A percentile compares a stretch with the other conserved stretches of the same genome.
These are phyloP conservation scores for Dusona sp. DNA, from an alignment of 2,888 invertebrate genomes.

Conservation along the genomic window DNA sequence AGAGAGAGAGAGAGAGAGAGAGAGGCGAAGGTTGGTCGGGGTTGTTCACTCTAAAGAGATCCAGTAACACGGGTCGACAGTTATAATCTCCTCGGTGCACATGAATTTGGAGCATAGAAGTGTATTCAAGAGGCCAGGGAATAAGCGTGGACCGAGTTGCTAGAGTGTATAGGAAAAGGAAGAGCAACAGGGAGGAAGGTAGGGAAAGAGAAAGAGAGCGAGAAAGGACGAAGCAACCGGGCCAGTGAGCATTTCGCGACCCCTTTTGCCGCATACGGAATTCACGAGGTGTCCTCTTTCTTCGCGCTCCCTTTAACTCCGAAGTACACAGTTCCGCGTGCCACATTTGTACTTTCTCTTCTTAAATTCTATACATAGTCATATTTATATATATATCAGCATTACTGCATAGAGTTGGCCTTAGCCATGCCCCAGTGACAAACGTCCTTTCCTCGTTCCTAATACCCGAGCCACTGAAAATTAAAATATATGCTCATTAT, in stretches of 20 bases:
- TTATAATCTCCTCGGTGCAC: conserved; percentile 74
- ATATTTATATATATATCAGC: background rate
- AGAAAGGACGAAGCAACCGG: conserved; percentile 21
- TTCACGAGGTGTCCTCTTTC: conserved; percentile 64
- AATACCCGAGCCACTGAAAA: conserved; percentile 53
- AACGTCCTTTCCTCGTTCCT: conserved; percentile 55
- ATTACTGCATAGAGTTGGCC: conserved; percentile 5
- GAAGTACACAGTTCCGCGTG: background rate
- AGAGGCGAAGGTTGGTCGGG: conserved; percentile 45
- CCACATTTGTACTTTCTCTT: conserved; percentile 37
- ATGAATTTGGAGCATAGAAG: conserved; percentile 58
- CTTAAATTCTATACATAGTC: background rate
- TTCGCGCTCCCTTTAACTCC: conserved; percentile 46
- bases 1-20: conserved; percentile 32
- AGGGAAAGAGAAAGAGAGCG: background rate
- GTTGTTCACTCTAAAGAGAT: conserved; percentile 61
- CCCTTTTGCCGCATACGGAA: conserved; percentile 64
- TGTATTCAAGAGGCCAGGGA: conserved; percentile 62
- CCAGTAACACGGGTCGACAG: conserved; percentile 76
- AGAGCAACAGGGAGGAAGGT: conserved; percentile 17
- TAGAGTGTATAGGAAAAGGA: conserved; percentile 14
- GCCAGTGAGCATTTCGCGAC: conserved; percentile 65
- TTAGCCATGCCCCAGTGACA: conserved; percentile 47
- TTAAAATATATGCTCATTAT: conserved; percentile 66
- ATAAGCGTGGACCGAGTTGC: conserved; percentile 50